Percentiles rank a stretch among this genome's conserved stretches.
phyloP scores from a whole-genome alignment of 2,888 invertebrate species.

The Steinernema hermaphroditum region DNA sequence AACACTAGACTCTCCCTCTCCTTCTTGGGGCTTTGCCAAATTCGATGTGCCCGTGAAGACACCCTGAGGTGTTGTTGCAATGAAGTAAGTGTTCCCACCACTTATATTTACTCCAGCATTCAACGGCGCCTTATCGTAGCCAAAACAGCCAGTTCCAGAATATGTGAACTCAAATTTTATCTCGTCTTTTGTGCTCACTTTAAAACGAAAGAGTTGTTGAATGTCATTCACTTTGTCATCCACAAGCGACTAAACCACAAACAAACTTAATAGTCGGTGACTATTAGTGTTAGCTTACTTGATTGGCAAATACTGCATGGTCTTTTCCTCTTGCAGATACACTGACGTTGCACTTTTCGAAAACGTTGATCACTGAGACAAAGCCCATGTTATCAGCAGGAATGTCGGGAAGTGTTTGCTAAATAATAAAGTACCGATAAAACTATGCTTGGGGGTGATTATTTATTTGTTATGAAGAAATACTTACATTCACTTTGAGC shows the following conservation, averaged over 20 bases:
- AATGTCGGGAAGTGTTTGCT: constrained; percentile 41
- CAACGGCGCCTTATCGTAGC: not conserved
- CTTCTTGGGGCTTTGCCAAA: constrained; percentile 31
- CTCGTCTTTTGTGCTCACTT: too few species aligned
- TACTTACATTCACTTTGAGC: constrained; percentile 37
- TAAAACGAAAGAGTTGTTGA: not conserved
- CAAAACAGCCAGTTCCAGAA: not conserved
- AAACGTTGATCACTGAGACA: constrained; percentile 44
- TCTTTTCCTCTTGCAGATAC: not conserved
- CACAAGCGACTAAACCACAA: constrained; percentile 29
- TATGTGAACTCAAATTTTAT: constrained; percentile 20
- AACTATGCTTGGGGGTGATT: too few species aligned
- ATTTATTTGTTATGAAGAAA: too few species aligned
- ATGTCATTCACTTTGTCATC: constrained; percentile 31
- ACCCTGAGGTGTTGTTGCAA: constrained; percentile 33
- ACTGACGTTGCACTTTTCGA: constrained; percentile 23
- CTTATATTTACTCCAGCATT: not conserved
- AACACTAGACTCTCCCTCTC: constrained; percentile 31
- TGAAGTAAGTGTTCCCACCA: constrained; percentile 31
- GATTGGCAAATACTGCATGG: not conserved
- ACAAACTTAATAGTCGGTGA: not conserved
- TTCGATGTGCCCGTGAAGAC: not conserved
- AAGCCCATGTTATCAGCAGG: constrained; percentile 40
- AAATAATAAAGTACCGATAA: not conserved
- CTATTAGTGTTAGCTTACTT: not conserved